phyloP scores from a whole-genome alignment of 2,797 vertebrate species.

The Rhyacichthys aspro region DNA sequence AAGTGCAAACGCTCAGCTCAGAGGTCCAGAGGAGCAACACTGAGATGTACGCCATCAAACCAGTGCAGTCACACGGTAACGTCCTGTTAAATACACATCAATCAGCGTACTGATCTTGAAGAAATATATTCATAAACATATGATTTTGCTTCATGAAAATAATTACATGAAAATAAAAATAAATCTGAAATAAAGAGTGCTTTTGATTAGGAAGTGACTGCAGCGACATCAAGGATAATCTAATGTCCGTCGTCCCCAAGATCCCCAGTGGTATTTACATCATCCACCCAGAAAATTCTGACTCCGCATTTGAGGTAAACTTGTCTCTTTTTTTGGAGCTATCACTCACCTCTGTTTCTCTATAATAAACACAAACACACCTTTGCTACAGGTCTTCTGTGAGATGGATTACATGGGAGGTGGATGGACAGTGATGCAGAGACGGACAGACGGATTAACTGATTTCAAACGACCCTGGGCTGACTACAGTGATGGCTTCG shows the following conservation, averaged over 20 bases:
- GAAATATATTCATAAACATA: no score
- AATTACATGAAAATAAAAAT: no score
- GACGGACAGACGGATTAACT: conserved; percentile 84
- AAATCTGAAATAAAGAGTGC: conserved; percentile 3
- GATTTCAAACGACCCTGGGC: conserved; percentile 89
- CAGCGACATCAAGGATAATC: conserved; percentile 89
- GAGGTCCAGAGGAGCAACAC: conserved; percentile 87
- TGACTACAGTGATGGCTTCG: conserved; percentile 89
- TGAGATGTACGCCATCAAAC: conserved; percentile 85
- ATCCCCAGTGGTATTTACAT: conserved; percentile 93
- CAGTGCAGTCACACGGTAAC: conserved; percentile 89
- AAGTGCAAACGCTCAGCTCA: conserved; percentile 85
- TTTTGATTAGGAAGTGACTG: conserved; percentile 85
- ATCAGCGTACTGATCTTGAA: background rate
- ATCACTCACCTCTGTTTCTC: background rate
- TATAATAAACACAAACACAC: background rate
- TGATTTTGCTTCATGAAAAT: no score
- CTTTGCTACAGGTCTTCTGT: conserved; percentile 87
- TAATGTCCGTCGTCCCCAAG: conserved; percentile 86
- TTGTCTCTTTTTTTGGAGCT: background rate
- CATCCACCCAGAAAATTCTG: conserved; percentile 88
- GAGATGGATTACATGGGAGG: conserved; percentile 96
- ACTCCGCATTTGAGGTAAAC: conserved; percentile 90
- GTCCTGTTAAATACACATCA: background rate
- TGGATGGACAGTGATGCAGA: conserved; percentile 92